phyloP scores from a whole-genome alignment of 2,797 vertebrate species.

The Nasua narica region DNA sequence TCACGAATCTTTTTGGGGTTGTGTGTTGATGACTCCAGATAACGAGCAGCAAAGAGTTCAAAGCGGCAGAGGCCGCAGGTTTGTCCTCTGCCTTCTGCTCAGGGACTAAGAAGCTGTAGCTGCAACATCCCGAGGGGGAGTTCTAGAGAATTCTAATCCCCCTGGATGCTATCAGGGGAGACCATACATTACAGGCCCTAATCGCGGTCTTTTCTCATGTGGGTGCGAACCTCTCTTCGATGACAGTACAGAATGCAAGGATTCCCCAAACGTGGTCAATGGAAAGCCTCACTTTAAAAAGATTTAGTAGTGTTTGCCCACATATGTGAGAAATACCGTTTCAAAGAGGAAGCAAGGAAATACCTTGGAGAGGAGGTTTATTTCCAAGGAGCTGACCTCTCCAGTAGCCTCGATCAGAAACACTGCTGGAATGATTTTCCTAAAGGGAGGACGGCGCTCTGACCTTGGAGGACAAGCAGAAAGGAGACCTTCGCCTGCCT shows the following conservation, averaged over 20 bases:
- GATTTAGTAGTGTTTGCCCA: not conserved
- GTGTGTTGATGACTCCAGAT: not conserved
- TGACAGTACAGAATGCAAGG: not conserved
- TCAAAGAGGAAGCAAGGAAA: not conserved
- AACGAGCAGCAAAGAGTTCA: not conserved
- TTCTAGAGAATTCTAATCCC: not conserved
- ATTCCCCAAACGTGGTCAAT: slow-evolving; percentile 4
- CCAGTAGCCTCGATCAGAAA: not conserved
- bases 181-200: not conserved
- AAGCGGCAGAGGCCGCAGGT: not conserved
- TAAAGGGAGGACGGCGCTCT: not conserved
- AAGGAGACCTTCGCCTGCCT: not conserved
- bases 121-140: not conserved
- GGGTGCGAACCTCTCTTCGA: not conserved
- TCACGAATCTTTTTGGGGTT: not conserved
- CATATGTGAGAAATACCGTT: not conserved
- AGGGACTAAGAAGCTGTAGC: not conserved
- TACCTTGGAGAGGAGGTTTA: not conserved
- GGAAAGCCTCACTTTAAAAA: not conserved
- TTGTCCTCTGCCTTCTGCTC: not conserved
- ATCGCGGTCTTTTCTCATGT: not conserved
- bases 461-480: not conserved
- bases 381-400: not conserved
- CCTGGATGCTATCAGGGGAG: not conserved
- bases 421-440: not conserved